Conservation (phyloP, 1,140 invertebrate species). For the Drosophila triauraria region DNA sequence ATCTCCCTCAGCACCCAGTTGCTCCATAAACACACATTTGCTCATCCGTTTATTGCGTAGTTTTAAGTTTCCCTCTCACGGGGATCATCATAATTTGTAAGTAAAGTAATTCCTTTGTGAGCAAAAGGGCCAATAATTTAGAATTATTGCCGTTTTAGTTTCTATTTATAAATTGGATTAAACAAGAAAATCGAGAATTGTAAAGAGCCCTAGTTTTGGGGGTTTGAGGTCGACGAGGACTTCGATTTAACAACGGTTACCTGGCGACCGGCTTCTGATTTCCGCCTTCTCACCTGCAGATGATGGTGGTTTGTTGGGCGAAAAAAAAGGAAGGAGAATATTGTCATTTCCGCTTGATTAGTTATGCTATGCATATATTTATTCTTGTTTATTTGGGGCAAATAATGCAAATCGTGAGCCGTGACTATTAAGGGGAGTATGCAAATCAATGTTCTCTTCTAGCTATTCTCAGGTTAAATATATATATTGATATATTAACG, state of each 20-base stretch:
- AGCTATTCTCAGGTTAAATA: not conserved
- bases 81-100: conserved; percentile 52
- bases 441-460: conserved; percentile 26
- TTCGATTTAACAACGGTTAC: conserved; percentile 81
- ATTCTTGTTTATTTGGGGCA: conserved; percentile 72
- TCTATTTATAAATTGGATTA: conserved; percentile 63
- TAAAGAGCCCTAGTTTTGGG: conserved; percentile 34
- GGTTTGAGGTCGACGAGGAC: conserved; percentile 9
- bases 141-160: conserved; percentile 58
- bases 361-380: conserved; percentile 48
- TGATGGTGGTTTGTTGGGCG: not conserved
- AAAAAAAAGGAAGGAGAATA: not conserved
- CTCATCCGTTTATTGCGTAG: conserved; percentile 72
- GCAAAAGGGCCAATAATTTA: conserved; percentile 53
- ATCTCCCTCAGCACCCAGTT: conserved; percentile 37
- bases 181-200: conserved; percentile 58
- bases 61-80: conserved; percentile 57
- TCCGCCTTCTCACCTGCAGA: conserved; percentile 25
- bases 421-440: conserved; percentile 40
- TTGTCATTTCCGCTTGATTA: conserved; percentile 58
- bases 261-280: conserved; percentile 29
- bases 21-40: conserved; percentile 61
- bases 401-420: conserved; percentile 56
- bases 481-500: not conserved
- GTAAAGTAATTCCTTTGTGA: conserved; percentile 58